Evolutionary conservation across 2,797 vertebrate species (phyloP), one percentile per base, ranked within the genome.

Genomic region (Channa striata): DNA sequence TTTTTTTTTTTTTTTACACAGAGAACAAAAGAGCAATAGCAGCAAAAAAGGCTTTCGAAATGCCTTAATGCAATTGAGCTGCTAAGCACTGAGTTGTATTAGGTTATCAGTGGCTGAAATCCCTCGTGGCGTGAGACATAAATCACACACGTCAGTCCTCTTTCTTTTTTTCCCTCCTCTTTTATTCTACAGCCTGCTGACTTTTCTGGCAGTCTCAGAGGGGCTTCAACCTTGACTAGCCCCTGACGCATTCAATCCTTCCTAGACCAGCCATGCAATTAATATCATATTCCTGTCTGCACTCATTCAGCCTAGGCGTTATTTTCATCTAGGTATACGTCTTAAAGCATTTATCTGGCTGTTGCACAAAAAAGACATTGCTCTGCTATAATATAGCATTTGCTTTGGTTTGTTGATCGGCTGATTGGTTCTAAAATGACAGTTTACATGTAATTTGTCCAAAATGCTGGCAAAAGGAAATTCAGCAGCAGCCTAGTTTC

Each of bases 71-170:
- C 89, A 87, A 92, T 92, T 81, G 91, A 93, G 90, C 91, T 80
- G 77, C 89, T 91, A 90, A 93, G 92, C 89, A 89, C 88, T 79
- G 78, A 81, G 79, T 91, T 84, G 82, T 91, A 93, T 92, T 91
- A 92, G 93, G 92, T 93, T 94, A 94, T 94, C 91, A 86, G 87
- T 88, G 82, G 85, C 83, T 92, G 82, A 91, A 93, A 91, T 93
- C 92, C 93, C 91, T 80, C 0, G 72, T 93, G 90, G 92, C 80
- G 50, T 81, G 82, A 85, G 83, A 90, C 91, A 92, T 94, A 93
- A 94, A 94, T 94, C 92, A 93, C 87, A 87, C 68, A 72, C 42
- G 88, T 89, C 94, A 92, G 87, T 68, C 84, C 78, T 72, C n/a
- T 65, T 53, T 58, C 9, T 49, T 6, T 50, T 20, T 42, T 11